A percentile compares a stretch with the other conserved stretches of the same genome.
Evolutionary conservation across 1,140 invertebrate species (phyloP).

Genomic region (Leptonema lineaticorne): DNA sequence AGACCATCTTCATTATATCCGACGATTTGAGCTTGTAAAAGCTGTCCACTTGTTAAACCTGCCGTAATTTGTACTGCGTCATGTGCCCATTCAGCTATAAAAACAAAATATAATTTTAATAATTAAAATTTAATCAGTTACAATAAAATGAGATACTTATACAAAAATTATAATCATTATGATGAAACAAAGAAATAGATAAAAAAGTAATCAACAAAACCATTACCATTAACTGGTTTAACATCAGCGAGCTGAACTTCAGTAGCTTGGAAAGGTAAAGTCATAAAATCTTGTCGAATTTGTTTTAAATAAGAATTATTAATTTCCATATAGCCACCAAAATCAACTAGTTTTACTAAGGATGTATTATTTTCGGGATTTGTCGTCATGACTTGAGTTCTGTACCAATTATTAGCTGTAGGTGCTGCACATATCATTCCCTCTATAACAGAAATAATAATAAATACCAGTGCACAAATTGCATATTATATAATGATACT

Average conservation of each 20-base stretch:
- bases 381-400: constrained; percentile 77
- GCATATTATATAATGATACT: too few relatives aligned
- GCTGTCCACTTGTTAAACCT: constrained; percentile 72
- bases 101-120: neutral
- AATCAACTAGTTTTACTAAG: constrained; percentile 87
- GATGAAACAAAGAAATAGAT: neutral
- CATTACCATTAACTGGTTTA: constrained; percentile 76
- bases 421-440: constrained; percentile 88
- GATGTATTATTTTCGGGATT: constrained; percentile 70
- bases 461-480: too few relatives aligned
- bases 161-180: constrained; percentile 1
- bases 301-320: constrained; percentile 74
- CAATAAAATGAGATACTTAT: neutral
- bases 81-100: constrained; percentile 62
- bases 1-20: constrained; percentile 75
- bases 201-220: constrained; percentile 44
- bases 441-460: constrained; percentile 59
- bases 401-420: constrained; percentile 82
- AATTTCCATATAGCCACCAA: constrained; percentile 87
- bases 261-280: constrained; percentile 92
- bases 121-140: neutral
- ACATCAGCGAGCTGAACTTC: constrained; percentile 92
- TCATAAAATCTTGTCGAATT: constrained; percentile 89
- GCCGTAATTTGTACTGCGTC: constrained; percentile 76
- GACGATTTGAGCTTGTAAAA: constrained; percentile 85